phyloP scores from a whole-genome alignment of 2,888 invertebrate genomes.

The Aspidapion aeneum region DNA sequence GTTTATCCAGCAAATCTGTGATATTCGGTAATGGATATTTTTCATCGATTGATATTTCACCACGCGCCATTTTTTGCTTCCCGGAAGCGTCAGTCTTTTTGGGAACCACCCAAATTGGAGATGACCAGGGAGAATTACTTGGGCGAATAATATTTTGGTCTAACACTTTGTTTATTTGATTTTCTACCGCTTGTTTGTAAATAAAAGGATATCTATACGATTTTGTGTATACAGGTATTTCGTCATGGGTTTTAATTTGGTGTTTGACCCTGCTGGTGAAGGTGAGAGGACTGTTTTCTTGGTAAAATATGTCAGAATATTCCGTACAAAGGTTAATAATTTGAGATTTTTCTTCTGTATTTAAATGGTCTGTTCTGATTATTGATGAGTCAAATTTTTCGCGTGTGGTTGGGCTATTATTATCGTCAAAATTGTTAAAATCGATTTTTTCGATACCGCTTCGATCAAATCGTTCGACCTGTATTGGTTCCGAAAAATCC shows the following conservation, averaged over 20 bases:
- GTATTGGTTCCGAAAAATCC: too few species aligned
- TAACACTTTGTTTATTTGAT: constrained; percentile 27
- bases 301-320: constrained; percentile 25
- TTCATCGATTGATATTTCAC: constrained; percentile 29
- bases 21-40: constrained; percentile 28
- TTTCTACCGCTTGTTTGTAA: constrained; percentile 28
- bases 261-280: constrained; percentile 34
- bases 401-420: too few species aligned
- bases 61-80: constrained; percentile 26
- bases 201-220: constrained; percentile 28
- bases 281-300: constrained; percentile 25
- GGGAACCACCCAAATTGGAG: constrained; percentile 27
- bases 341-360: not conserved
- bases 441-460: too few species aligned
- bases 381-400: not conserved
- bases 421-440: constrained; percentile 2
- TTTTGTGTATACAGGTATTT: constrained; percentile 24
- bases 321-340: not conserved
- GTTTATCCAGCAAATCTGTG: constrained; percentile 29
- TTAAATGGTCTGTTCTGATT: constrained; percentile 4
- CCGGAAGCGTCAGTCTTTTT: constrained; percentile 27
- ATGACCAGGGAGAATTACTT: constrained; percentile 21
- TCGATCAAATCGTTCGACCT: too few species aligned
- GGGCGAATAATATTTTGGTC: constrained; percentile 25
- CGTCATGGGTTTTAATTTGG: constrained; percentile 30